Base-by-base conservation (phyloP, 2,888 invertebrate species). In the Girardia tigrina region DNA sequence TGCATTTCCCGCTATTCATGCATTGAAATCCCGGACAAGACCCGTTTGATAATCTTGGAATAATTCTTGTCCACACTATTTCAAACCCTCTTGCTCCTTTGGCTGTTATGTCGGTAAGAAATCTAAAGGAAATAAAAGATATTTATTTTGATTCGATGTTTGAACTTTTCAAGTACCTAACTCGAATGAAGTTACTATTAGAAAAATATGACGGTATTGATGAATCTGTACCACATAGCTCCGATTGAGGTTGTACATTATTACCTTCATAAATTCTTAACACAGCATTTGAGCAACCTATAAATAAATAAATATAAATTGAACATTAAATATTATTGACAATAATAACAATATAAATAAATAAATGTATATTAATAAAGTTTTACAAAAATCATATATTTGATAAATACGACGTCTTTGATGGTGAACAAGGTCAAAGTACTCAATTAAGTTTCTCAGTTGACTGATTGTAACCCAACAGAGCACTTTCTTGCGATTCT, bases 51-150 rank as follows among this genome's bases (percentile, higher is more conserved):
- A 27, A 42, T 73, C 73, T 26, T 26, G 70, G 75, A 72, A 80
- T 79, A 2, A 94, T 90, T 87, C 95, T 94, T 77, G 94, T 94
- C 94, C 94, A 95, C 74, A 92, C 89, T 72, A 92, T 90, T 82
- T 90, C 89, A 87, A 94, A 95, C 77, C 94, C 95, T 84, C 90
- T 89, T 81, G 91, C 91, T 79, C 94, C 94, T 78, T 92, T 91
- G 70, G 94, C 91, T 87, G 92, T 92, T 85, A 92, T 92, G 77
- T 94, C 92, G 82, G 92, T 91, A 83, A 93, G 90, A 86, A 94
- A 94, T 86, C 94, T 94, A 85, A 16, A 83, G 82, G 16, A 12
- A 36, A n/a, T n/a, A n/a, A n/a, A n/a, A n/a, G n/a, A n/a, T n/a
- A n/a, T n/a, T n/a, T n/a, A n/a, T n/a, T n/a, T n/a, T n/a, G n/a